Base-by-base conservation (phyloP, 1,140 invertebrate genomes). In the Zaprionus kolodkinae region DNA sequence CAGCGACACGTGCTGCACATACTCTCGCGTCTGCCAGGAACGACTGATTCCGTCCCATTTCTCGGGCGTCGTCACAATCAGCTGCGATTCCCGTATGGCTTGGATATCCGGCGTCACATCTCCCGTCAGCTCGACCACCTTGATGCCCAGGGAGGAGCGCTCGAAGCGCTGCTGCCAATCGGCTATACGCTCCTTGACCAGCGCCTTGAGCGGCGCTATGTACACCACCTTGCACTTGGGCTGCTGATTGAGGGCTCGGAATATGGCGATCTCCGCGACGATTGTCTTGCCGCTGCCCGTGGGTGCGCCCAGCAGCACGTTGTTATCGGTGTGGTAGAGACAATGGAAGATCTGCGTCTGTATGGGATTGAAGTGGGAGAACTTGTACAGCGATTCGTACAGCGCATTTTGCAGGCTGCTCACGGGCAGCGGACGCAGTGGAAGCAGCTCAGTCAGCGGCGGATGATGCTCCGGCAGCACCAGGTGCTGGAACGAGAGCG, bases 271-370 rank as follows among this genome's bases (percentile, higher is more conserved):
- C 94, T 99, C 99, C 0, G 99, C 99, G 10, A 97, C 98, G 62
- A 99, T 98, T 0, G 99, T 99, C 94, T 99, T 99, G 54, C 99
- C 99, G 0, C 98, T 99, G 6, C 99, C 99, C 5, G 99, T 99
- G 0, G 99, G 99, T 1, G 99, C 99, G 3, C 99, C 99, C 11
- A 99, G 93, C 1, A 99, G 93, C 4, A 99, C 96, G 93, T 99
- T 99, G 74, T 96, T 95, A 90, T 99, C 98, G 0, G 97, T 98
- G 92, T 99, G 96, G 93, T 99, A 99, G 0, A 99, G 93, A 73
- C 97, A 97, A 93, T 99, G 98, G 93, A 99, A 99, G 48, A 99
- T 97, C 94, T 99, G 99, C 6, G 99, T 99, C 93, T 99, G 99
- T 85, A 99, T 98, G 2, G 99, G 98, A 94, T 99, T 99, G 93